phyloP scores from a whole-genome alignment of 1,140 invertebrate species.

The Geopemphigus sp. region DNA sequence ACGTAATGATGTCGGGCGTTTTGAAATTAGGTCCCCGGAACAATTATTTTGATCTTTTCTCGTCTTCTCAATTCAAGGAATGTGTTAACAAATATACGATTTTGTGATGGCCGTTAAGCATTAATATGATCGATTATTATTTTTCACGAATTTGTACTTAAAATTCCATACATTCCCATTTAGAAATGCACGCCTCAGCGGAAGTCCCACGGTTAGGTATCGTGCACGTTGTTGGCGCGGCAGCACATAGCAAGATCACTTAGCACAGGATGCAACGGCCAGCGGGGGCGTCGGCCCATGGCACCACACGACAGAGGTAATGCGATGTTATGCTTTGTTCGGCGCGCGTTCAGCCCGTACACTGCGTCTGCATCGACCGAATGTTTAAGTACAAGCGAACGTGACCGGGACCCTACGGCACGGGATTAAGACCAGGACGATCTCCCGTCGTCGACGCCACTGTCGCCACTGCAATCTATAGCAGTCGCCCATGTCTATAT shows the following conservation, averaged over 20 bases:
- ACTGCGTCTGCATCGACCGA: background rate
- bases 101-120: no score
- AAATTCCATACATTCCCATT: no score
- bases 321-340: background rate
- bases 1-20: no score
- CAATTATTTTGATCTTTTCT: no score
- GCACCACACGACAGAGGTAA: background rate
- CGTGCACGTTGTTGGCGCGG: background rate
- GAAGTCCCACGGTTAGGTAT: no score
- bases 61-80: no score
- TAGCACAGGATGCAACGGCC: background rate
- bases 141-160: no score
- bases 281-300: background rate
- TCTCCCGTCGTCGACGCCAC: conserved; percentile 13
- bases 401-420: conserved; percentile 33
- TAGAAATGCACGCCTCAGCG: no score
- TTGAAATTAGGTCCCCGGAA: no score
- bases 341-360: no score
- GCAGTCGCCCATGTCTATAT: background rate
- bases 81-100: no score
- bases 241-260: background rate
- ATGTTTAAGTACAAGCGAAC: background rate
- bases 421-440: conserved; percentile 32
- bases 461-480: conserved; percentile 34
- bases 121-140: no score